These are phyloP conservation scores for Scolopax bukidnonensis DNA, from an alignment of 2,797 vertebrate genomes.

Conservation along the genomic window DNA sequence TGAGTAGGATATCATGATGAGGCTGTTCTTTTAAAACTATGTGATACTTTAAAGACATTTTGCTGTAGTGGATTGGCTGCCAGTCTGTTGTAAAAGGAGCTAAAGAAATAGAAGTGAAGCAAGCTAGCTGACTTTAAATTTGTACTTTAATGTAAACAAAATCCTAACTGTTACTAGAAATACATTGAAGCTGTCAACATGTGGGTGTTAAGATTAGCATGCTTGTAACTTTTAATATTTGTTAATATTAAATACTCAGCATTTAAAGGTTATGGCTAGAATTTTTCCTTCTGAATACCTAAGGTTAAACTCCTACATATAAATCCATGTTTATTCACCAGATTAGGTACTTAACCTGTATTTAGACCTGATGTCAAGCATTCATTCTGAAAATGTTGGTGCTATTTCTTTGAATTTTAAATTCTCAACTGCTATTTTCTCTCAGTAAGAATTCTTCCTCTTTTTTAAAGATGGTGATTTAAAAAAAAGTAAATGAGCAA, in stretches of 20 bases:
- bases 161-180: background rate
- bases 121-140: background rate
- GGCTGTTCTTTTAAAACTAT: conserved; percentile 20
- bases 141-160: conserved; percentile 1
- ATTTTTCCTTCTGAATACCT: conserved; percentile 21
- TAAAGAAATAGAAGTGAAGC: conserved; percentile 14
- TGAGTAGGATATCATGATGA: conserved; percentile 37
- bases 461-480: background rate
- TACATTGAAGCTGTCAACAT: conserved; percentile 6
- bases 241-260: conserved; percentile 10
- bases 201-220: conserved; percentile 31
- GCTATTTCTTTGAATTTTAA: conserved; percentile 26
- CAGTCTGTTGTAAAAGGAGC: background rate
- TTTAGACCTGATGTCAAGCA: conserved; percentile 35
- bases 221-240: conserved; percentile 24
- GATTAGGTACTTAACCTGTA: conserved; percentile 36
- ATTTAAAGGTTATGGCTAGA: conserved; percentile 27
- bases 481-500: background rate
- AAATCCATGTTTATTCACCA: conserved; percentile 40
- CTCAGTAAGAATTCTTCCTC: conserved; percentile 22
- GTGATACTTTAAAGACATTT: conserved; percentile 1
- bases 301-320: conserved; percentile 24
- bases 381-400: conserved; percentile 40
- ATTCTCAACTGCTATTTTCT: conserved; percentile 8
- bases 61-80: background rate